Conservation (phyloP, 1,140 invertebrate species). For the Bathynomus jamesi region DNA sequence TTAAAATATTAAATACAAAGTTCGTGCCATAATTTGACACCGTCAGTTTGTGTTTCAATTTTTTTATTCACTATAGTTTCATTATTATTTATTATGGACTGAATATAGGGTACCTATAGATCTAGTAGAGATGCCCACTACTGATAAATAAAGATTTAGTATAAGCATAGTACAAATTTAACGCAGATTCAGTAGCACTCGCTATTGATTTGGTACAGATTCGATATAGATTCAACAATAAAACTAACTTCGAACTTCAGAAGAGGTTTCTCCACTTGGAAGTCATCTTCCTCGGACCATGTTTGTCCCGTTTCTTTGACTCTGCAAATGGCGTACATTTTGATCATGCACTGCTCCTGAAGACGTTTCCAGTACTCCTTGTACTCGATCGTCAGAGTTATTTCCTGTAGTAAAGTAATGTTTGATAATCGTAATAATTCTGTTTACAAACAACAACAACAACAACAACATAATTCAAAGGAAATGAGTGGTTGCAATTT, state of each 20-base stretch:
- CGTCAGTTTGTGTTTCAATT: not conserved
- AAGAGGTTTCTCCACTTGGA: constrained; percentile 41
- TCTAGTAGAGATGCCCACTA: no score
- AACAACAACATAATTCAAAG: no score
- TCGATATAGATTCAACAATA: not conserved
- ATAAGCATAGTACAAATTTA: no score
- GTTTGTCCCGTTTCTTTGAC: constrained; percentile 43
- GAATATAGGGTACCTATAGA: no score
- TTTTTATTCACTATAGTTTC: no score
- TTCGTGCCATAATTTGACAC: not conserved
- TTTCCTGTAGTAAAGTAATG: constrained; percentile 22
- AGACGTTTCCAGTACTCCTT: constrained; percentile 42
- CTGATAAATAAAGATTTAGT: not conserved
- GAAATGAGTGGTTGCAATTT: no score
- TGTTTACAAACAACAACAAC: no score
- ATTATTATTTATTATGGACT: no score
- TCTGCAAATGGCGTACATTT: constrained; percentile 40
- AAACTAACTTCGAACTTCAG: constrained; percentile 41
- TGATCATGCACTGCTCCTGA: constrained; percentile 43
- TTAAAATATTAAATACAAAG: not conserved
- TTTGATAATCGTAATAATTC: no score
- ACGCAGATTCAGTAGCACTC: no score
- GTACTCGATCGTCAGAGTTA: constrained; percentile 34
- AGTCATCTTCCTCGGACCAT: constrained; percentile 42
- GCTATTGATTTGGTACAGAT: no score